These are phyloP conservation scores for Arvicanthis niloticus DNA, from an alignment of 2,113 vertebrate genomes.

Conservation along the genomic window DNA sequence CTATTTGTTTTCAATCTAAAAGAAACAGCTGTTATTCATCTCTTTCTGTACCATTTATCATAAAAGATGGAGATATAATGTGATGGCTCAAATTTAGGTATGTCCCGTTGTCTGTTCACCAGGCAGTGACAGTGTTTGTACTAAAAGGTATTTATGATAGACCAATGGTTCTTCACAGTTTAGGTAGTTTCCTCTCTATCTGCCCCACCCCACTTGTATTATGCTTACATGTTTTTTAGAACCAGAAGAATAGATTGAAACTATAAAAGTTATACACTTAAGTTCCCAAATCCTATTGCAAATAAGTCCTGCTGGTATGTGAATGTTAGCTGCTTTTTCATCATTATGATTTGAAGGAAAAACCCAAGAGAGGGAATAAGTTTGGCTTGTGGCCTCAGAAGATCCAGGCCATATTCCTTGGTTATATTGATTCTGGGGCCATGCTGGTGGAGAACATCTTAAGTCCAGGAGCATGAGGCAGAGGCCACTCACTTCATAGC, in stretches of 20 bases:
- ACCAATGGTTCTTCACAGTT: not conserved
- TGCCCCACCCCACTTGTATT: not conserved
- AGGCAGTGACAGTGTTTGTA: not conserved
- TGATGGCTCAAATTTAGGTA: not conserved
- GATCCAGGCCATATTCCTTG: not conserved
- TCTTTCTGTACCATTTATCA: slow-evolving; percentile 14
- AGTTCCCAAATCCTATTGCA: slow-evolving; percentile 25
- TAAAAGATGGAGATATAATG: not conserved
- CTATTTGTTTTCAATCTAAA: slow-evolving; percentile 20
- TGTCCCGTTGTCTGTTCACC: not conserved
- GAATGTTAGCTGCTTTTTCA: not conserved
- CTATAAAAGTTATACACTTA: not conserved
- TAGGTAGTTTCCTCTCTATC: not conserved
- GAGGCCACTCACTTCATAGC: not conserved
- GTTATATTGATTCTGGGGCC: not conserved
- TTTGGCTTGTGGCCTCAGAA: not conserved
- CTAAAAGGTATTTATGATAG: not conserved
- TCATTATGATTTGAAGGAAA: not conserved
- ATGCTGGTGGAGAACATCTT: not conserved
- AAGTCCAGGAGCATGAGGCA: not conserved
- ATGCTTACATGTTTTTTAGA: not conserved
- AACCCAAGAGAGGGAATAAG: not conserved
- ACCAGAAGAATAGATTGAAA: not conserved
- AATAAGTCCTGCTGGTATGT: not conserved
- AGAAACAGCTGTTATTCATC: not conserved